Evolutionary conservation across 2,113 vertebrate genomes (phyloP).

Genomic region (Xenus cinereus): DNA sequence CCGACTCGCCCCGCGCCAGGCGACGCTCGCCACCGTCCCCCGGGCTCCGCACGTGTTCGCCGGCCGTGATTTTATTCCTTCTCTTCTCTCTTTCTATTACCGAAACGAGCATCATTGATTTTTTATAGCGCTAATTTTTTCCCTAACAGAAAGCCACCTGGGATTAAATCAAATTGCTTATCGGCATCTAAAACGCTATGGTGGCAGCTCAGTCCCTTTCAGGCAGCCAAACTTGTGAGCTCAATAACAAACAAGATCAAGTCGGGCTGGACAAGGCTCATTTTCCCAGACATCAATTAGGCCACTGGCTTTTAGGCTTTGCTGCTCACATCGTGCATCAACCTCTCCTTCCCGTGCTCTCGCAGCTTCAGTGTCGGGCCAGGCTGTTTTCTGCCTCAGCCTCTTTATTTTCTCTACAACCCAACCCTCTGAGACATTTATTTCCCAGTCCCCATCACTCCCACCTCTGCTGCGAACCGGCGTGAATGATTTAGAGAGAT

Average conservation of each 20-base stretch:
- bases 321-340: background rate
- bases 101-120: background rate
- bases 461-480: background rate
- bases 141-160: background rate
- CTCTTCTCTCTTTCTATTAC: background rate
- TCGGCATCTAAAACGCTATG: background rate
- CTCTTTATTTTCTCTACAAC: background rate
- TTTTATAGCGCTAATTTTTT: background rate
- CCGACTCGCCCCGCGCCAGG: accelerated
- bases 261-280: background rate
- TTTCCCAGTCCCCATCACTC: background rate
- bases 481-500: conserved; percentile 39
- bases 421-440: background rate
- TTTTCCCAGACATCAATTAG: background rate
- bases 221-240: background rate
- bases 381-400: background rate
- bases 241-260: background rate
- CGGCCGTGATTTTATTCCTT: background rate
- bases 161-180: conserved; percentile 13
- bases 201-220: background rate
- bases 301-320: background rate
- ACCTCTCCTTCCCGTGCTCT: background rate
- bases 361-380: accelerated
- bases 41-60: accelerated
- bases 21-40: background rate